Conservation (phyloP, 2,797 vertebrate genomes). For the Salmo trutta region DNA sequence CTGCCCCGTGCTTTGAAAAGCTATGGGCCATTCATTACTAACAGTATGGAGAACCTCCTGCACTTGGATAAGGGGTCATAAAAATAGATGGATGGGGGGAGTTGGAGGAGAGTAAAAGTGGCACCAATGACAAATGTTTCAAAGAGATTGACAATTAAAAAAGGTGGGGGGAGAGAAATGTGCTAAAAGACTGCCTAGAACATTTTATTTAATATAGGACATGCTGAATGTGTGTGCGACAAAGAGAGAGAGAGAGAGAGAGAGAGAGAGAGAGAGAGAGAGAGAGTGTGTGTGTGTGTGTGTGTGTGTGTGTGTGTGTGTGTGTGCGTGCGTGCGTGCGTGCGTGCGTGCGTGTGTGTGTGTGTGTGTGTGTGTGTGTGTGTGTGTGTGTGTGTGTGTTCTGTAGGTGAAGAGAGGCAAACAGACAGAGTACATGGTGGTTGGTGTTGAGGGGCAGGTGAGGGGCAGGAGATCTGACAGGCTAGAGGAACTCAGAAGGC, state of each 20-base stretch:
- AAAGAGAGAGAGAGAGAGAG: too few relatives aligned
- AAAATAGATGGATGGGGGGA: slow-evolving; percentile 53
- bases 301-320: too few relatives aligned
- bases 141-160: slow-evolving; percentile 22
- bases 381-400: slow-evolving; percentile 2
- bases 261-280: too few relatives aligned
- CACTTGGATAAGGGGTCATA: slow-evolving; percentile 53
- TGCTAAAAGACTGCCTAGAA: slow-evolving; percentile 47
- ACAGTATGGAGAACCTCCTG: slow-evolving; percentile 50
- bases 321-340: too few relatives aligned
- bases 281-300: too few relatives aligned
- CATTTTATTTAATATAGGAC: slow-evolving; percentile 19
- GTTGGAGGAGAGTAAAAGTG: slow-evolving; percentile 55
- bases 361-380: not conserved
- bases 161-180: slow-evolving; percentile 31
- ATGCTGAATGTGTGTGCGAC: slow-evolving; percentile 5
- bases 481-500: slow-evolving; percentile 50
- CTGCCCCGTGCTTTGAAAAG: slow-evolving; percentile 36
- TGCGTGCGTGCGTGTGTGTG: too few relatives aligned
- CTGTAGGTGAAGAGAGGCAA: slow-evolving; percentile 45
- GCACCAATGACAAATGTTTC: slow-evolving; percentile 49
- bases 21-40: slow-evolving; percentile 51
- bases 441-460: slow-evolving; percentile 53
- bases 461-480: slow-evolving; percentile 60
- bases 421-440: slow-evolving; percentile 58